Base-by-base conservation (phyloP, 2,888 invertebrate genomes). In the Amphimallon solstitiale region DNA sequence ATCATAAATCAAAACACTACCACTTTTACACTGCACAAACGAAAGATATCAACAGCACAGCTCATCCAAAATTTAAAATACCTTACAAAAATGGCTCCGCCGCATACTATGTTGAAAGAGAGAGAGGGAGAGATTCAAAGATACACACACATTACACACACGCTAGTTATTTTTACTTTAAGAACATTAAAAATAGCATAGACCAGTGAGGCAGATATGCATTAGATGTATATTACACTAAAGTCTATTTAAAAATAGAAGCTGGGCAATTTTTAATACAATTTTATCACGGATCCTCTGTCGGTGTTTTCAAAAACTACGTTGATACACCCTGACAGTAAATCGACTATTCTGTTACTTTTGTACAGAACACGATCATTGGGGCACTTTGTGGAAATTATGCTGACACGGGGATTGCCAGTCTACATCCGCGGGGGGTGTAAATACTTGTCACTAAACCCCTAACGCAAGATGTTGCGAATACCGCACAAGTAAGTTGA, bases 181-280 rank as follows among this genome's bases (percentile, higher is more conserved):
- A 73, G 78, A 75, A 75, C 75, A 75, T 78, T 78, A 78, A 80
- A 82, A 82, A 81, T 82, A 82, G 80, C 79, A 75, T 74, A 78
- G 76, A 74, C 76, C 73, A 74, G 76, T 72, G 75, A 78, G 77
- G 79, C 77, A 78, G 79, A 78, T 78, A 78, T 79, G 79, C 79
- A 80, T 81, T 78, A 78, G 77, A 75, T 72, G 76, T 77, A 77
- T 77, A 79, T 77, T 79, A 80, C 79, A 80, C 78, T 77, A 78
- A 80, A 77, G 77, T 79, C 77, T 77, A 79, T 78, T 80, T 81
- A 81, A 81, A 82, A 82, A 82, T 82, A 82, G 82, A 81, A 74
- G 74, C 76, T 76, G 79, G 76, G 74, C 76, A 76, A 78, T 79
- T 78, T 79, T 71, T 79, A 77, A 65, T 72, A 65, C 66, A 69